Evolutionary conservation across 2,888 invertebrate species (phyloP).

Genomic region (Limnephilus marmoratus): DNA sequence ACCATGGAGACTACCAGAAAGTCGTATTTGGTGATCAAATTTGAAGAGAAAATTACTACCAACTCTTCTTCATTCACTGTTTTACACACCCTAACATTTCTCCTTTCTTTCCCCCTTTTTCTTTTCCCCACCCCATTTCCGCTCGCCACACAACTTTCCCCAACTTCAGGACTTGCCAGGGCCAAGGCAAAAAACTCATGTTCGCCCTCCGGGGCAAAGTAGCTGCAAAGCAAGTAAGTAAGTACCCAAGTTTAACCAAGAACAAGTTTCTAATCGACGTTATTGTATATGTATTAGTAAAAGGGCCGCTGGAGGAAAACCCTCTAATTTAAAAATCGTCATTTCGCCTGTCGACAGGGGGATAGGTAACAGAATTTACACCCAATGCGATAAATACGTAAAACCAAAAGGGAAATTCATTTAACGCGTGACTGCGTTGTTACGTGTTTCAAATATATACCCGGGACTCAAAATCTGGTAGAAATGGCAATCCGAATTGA

Average conservation of each 20-base stretch:
- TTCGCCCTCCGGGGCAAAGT: not conserved
- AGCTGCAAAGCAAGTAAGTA: not conserved
- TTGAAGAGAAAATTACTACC: not conserved
- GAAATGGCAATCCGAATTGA: not conserved
- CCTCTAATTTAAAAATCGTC: not conserved
- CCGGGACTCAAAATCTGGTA: not conserved
- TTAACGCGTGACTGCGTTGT: conserved; percentile 26
- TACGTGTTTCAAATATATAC: not conserved
- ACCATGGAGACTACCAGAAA: not conserved
- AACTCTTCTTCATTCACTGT: not conserved
- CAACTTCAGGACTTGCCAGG: not conserved
- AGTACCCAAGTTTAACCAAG: not conserved
- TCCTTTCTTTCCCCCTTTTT: not conserved
- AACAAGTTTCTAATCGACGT: not conserved
- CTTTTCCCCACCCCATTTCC: not conserved
- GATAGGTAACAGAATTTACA: conserved; percentile 21
- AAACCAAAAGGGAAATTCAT: conserved; percentile 38
- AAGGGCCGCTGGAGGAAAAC: not conserved
- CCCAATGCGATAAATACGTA: conserved; percentile 26
- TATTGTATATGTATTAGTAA: not conserved
- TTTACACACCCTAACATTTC: not conserved
- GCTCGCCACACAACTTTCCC: not conserved
- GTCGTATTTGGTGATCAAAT: not conserved
- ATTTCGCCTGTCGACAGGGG: not conserved
- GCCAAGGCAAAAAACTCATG: not conserved